Evolutionary conservation across 2,888 invertebrate species (phyloP), one percentile per base, ranked within the genome.

Genomic region (Eristalis pertinax): DNA sequence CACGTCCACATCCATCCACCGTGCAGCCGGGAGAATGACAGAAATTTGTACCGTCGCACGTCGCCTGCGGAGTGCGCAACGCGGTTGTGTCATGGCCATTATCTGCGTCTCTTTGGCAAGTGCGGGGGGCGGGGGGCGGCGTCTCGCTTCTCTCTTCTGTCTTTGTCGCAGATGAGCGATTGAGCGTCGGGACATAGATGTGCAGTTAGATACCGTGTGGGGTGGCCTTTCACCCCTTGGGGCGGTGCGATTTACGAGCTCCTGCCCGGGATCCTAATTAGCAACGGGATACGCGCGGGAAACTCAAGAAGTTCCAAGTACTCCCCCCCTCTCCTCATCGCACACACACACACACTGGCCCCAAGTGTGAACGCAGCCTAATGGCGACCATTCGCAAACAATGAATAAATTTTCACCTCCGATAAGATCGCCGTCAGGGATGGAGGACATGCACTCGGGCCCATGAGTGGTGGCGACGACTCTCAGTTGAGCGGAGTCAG

Each of bases 351-450:
- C n/a, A 19, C 50, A 8, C 19, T 0, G 19, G 15, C 15, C 19
- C 5, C 19, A 60, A 26, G 50, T 67, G 80, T 68, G 67, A 67
- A 41, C 58, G 69, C 67, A 65, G 72, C 75, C 79, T 84, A 84
- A 79, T 87, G 79, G 87, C 84, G 60, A 80, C 84, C 76, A 87
- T 87, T 88, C 84, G 84, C 88, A 81, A 84, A 85, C 89, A 89
- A 89, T 89, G 89, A 90, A 90, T 90, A 90, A 90, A 90, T 90
- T 90, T 90, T 90, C 90, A 90, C 90, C 90, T 89, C 78, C 89
- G 90, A 90, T 90, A 90, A 90, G 86, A 90, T 90, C 90, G 89
- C 86, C 82, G 70, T 67, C 74, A 86, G 83, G 83, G 83, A 76
- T 67, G 79, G 29, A 68, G 67, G 67, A 76, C 76, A 56, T 63